Percentiles rank a stretch among this genome's conserved stretches.
phyloP scores from a whole-genome alignment of 2,797 vertebrate species.

The Phylloscopus collybita region DNA sequence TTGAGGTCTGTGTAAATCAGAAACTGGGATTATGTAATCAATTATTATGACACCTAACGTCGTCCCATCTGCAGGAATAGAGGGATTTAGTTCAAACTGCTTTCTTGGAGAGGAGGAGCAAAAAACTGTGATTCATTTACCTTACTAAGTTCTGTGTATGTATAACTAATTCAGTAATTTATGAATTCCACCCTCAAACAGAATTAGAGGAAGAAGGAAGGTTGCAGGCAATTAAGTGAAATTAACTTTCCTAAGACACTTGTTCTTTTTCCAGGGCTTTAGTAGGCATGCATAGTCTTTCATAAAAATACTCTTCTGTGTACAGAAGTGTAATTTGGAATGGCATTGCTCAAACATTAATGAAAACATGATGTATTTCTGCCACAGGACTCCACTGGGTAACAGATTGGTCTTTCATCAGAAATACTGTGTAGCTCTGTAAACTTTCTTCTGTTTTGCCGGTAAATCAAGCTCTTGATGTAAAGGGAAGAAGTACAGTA shows the following conservation, averaged over 20 bases:
- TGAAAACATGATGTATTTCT: neutral
- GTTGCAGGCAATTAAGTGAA: neutral
- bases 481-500: neutral
- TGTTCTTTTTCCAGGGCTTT: neutral
- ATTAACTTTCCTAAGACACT: neutral
- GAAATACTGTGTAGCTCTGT: neutral
- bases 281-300: neutral
- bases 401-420: neutral
- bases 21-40: neutral
- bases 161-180: neutral
- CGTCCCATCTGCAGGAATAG: neutral
- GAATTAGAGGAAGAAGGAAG: neutral
- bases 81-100: neutral
- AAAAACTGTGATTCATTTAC: neutral
- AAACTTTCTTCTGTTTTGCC: neutral
- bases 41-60: neutral
- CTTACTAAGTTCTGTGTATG: neutral
- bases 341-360: neutral
- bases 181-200: neutral
- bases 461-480: neutral
- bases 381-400: neutral
- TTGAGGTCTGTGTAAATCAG: slow-evolving; percentile 9
- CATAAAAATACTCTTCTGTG: neutral
- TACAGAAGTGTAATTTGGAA: neutral
- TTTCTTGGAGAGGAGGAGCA: neutral